Evolutionary conservation across 2,113 vertebrate species (phyloP), one percentile per base, ranked within the genome.

Genomic region (Pseudopodoces humilis): DNA sequence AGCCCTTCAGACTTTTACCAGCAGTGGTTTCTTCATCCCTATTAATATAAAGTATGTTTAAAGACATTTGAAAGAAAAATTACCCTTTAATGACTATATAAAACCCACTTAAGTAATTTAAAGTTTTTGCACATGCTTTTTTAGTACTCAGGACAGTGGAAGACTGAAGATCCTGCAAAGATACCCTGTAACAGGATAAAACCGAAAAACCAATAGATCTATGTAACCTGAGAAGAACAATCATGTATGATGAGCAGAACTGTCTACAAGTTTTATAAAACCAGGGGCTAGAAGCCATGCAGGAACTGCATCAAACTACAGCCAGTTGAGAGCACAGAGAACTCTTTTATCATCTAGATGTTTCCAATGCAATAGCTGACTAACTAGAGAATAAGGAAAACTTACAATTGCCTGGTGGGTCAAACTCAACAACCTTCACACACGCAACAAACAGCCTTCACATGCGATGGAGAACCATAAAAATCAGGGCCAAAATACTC

Each of bases 1-100:
- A 87, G 31, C 10, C 47, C 24, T 59, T 11, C 23, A 46, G 77
- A 41, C 11, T 65, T 58, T 33, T 39, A 70, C 23, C 33, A 81
- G 59, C 15, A 64, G 31, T 21, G 15, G 0, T 22, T 33, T 33
- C 18, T 5, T 4, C 15, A 17, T 3, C 3, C 3, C 14, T 5
- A 21, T 39, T 59, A 44, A 21, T 15, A 75, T 9, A 3, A 37
- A 12, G 2, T 10, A 77, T n/a, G 6, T 28, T 67, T 84, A 81
- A 72, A 84, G 22, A 55, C 0, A 64, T 24, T 5, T 35, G 31
- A 89, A 86, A 89, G 41, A 68, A 39, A 63, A 94, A 49, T 20
- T 19, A 43, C 6, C 3, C 7, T 65, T 65, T 68, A 60, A 90
- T 47, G 79, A 52, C 7, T 50, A 71, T 39, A 81, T 58, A 84